Percentiles rank a stretch among this genome's conserved stretches.
Conservation (phyloP, 2,888 invertebrate genomes). For the Ctena decussata region DNA sequence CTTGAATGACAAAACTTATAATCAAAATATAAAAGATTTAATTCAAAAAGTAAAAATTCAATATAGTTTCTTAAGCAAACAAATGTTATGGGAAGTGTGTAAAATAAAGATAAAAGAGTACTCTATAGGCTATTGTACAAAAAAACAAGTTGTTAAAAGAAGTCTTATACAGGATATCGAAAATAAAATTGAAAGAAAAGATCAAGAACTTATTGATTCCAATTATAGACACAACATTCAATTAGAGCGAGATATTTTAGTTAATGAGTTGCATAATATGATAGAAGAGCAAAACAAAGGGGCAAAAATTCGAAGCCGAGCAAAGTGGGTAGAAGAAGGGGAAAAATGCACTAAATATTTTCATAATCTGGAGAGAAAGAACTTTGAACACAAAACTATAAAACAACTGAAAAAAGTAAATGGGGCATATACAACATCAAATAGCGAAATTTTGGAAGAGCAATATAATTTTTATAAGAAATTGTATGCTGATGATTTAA, state of each 20-base stretch:
- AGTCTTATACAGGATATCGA: too few relatives aligned
- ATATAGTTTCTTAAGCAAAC: too few relatives aligned
- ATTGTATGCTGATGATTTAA: not conserved
- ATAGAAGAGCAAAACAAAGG: not conserved
- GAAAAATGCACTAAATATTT: slow-evolving; percentile 8
- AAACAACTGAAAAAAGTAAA: not conserved
- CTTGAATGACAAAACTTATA: too few relatives aligned
- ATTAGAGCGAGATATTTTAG: not conserved
- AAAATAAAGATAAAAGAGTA: not conserved
- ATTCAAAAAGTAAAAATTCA: too few relatives aligned
- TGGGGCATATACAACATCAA: not conserved
- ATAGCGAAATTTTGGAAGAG: slow-evolving; percentile 1
- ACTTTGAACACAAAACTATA: slow-evolving; percentile 1
- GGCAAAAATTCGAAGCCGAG: slow-evolving; percentile 1
- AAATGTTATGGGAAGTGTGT: not conserved
- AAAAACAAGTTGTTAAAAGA: not conserved
- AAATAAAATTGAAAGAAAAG: not conserved
- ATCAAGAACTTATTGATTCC: not conserved
- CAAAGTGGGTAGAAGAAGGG: not conserved
- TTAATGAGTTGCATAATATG: not conserved
- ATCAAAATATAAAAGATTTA: too few relatives aligned
- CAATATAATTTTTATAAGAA: not conserved
- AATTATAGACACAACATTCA: not conserved
- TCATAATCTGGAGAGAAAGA: slow-evolving; percentile 86
- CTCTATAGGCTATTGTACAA: not conserved